Evolutionary conservation across 2,888 invertebrate genomes (phyloP).

Genomic region (Phymatocera aterrima): DNA sequence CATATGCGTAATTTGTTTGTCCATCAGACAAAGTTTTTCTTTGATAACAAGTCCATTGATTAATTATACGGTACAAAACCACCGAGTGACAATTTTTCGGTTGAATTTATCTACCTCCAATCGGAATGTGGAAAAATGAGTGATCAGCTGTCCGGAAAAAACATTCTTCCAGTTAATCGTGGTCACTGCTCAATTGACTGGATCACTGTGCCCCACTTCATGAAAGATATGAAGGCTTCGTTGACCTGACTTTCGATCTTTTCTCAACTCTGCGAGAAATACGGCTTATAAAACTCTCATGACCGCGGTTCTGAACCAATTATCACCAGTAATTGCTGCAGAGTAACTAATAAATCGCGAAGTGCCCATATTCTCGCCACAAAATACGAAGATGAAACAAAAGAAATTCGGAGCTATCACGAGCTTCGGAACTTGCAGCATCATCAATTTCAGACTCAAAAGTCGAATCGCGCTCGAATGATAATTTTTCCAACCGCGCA

Average conservation of each 20-base stretch:
- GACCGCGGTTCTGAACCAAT: constrained; percentile 46
- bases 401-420: background rate
- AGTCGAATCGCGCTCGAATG: background rate
- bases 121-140: background rate
- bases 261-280: constrained; percentile 14
- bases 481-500: background rate
- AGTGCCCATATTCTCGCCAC: constrained; percentile 50
- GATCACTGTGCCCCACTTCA: constrained; percentile 38
- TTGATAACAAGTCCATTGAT: constrained; percentile 18
- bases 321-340: constrained; percentile 53
- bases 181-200: constrained; percentile 56
- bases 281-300: background rate
- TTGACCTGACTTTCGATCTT: background rate
- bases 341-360: constrained; percentile 56
- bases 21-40: constrained; percentile 9
- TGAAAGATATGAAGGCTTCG: background rate
- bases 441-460: background rate
- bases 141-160: background rate
- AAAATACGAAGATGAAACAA: no score
- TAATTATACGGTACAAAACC: background rate
- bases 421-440: background rate
- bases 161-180: no score
- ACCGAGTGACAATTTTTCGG: background rate
- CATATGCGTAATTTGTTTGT: constrained; percentile 1
- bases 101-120: background rate